A percentile compares a stretch with the other conserved stretches of the same genome.
Conservation (phyloP, 1,140 invertebrate species). For the Euschistus heros region DNA sequence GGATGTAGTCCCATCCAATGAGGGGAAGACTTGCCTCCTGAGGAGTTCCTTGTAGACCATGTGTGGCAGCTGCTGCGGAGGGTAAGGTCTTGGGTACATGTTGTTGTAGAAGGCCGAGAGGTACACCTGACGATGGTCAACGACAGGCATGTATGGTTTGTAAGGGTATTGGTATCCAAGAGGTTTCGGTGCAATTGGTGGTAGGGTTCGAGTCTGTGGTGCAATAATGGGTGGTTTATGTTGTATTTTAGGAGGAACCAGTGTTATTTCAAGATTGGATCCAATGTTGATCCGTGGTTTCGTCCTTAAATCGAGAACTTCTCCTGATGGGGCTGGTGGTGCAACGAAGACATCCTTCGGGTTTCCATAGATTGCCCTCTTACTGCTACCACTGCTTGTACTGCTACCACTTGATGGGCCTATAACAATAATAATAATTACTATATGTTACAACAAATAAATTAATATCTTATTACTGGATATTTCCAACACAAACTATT, state of each 20-base stretch:
- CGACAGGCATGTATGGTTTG: constrained; percentile 31
- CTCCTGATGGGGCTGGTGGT: constrained; percentile 31
- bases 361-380: constrained; percentile 48
- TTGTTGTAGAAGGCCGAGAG: constrained; percentile 35
- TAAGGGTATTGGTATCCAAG: constrained; percentile 35
- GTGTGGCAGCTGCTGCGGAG: constrained; percentile 30
- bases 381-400: constrained; percentile 12
- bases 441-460: too few species aligned
- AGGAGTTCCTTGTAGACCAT: constrained; percentile 37
- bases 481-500: too few species aligned
- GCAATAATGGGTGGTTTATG: not conserved
- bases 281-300: constrained; percentile 37
- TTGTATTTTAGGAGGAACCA: constrained; percentile 36
- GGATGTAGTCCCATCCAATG: constrained; percentile 30
- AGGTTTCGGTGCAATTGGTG: constrained; percentile 28
- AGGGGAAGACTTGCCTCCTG: constrained; percentile 27
- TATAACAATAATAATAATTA: not conserved
- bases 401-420: constrained; percentile 13
- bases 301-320: constrained; percentile 30
- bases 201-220: not conserved
- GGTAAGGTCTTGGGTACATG: constrained; percentile 23
- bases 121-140: constrained; percentile 34
- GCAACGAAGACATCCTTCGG: constrained; percentile 47
- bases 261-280: constrained; percentile 48
- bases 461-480: too few species aligned